A percentile compares a stretch with the other conserved stretches of the same genome.
phyloP scores from a whole-genome alignment of 1,140 invertebrate genomes.

The Musca domestica region DNA sequence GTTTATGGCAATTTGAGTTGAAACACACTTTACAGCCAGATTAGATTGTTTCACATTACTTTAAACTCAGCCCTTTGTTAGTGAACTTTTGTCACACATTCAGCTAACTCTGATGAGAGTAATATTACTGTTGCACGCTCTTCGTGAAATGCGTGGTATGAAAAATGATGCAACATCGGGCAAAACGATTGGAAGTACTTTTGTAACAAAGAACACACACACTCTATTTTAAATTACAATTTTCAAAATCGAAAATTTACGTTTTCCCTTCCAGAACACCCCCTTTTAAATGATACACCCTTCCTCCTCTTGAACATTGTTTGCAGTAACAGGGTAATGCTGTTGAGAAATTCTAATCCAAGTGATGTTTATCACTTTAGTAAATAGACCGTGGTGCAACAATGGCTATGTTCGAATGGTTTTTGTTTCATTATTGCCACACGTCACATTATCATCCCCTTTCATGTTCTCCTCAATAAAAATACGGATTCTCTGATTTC shows the following conservation, averaged over 20 bases:
- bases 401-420: not conserved
- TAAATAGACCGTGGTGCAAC: conserved; percentile 2
- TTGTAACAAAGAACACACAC: too few relatives aligned
- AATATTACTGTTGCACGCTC: conserved; percentile 9
- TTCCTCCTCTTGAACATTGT: not conserved
- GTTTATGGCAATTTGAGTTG: conserved; percentile 8
- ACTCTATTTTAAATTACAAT: too few relatives aligned
- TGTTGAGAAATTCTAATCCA: conserved; percentile 1
- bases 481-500: not conserved
- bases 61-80: not conserved
- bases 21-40: conserved; percentile 1
- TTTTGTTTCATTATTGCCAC: not conserved
- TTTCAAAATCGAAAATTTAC: too few relatives aligned
- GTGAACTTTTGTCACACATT: too few relatives aligned
- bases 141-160: conserved; percentile 4
- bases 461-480: not conserved
- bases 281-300: too few relatives aligned
- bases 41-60: not conserved
- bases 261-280: too few relatives aligned
- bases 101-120: not conserved
- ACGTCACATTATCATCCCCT: not conserved
- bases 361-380: conserved; percentile 15
- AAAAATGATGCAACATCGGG: conserved; percentile 16
- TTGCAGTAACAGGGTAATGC: not conserved
- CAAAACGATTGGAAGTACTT: not conserved